Conservation (phyloP, 64 coral and sea anemone species). For the Montipora capricornis region DNA sequence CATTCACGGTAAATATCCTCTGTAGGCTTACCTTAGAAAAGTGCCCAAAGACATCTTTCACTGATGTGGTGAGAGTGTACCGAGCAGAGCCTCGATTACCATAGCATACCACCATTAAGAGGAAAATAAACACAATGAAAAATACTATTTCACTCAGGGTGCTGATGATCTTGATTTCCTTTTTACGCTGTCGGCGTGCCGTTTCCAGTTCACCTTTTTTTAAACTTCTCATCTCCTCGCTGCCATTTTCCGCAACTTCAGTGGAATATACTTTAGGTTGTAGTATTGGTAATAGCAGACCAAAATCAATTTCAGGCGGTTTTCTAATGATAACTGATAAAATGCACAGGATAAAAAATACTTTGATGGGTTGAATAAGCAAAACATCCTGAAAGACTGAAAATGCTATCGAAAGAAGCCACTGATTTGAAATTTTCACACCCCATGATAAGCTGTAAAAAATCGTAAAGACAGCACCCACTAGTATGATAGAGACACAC, state of each 20-base stretch:
- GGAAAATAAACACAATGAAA: constrained; percentile 49
- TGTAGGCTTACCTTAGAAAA: constrained; percentile 44
- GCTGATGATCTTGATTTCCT: constrained; percentile 54
- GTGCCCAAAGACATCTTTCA: constrained; percentile 22
- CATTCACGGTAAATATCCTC: neutral
- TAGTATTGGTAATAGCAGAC: neutral
- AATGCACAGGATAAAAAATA: constrained; percentile 52
- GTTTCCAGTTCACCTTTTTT: constrained; percentile 1
- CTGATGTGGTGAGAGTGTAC: constrained; percentile 49
- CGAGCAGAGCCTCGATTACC: constrained; percentile 29
- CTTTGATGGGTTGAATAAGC: constrained; percentile 68
- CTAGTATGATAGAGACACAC: constrained; percentile 41
- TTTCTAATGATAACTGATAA: constrained; percentile 44
- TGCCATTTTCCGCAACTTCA: neutral
- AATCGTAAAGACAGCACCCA: constrained; percentile 50
- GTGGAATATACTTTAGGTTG: neutral
- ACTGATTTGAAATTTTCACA: constrained; percentile 76
- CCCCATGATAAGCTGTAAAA: constrained; percentile 94
- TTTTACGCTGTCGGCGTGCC: constrained; percentile 3
- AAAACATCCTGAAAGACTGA: constrained; percentile 78
- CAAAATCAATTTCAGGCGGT: constrained; percentile 12
- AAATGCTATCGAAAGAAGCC: constrained; percentile 76
- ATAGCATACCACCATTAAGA: constrained; percentile 79
- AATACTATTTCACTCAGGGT: constrained; percentile 33
- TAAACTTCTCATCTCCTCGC: neutral